Conservation (phyloP, 2,797 vertebrate species). For the Microchirus variegatus region DNA sequence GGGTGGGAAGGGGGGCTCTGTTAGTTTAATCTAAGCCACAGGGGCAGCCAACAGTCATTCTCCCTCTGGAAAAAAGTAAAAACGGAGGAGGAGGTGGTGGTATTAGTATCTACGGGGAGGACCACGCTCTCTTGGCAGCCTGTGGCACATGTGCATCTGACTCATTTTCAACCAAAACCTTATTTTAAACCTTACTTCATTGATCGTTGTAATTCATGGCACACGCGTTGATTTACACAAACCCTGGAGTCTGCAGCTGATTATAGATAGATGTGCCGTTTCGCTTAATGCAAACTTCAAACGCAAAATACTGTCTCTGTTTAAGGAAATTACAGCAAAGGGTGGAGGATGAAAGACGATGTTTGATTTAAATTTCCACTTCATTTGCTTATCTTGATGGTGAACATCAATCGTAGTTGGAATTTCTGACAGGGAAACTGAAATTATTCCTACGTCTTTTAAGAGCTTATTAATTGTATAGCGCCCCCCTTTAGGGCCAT, state of each 20-base stretch:
- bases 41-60: slow-evolving; percentile 73
- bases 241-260: slow-evolving; percentile 40
- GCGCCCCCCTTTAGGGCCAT: too few species aligned
- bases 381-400: slow-evolving; percentile 44
- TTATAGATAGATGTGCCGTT: slow-evolving; percentile 41
- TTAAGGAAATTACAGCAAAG: slow-evolving; percentile 17
- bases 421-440: too few species aligned
- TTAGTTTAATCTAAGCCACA: slow-evolving; percentile 74
- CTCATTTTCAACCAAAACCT: slow-evolving; percentile 33
- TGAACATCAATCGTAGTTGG: slow-evolving; percentile 20
- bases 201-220: slow-evolving; percentile 48
- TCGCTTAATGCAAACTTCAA: slow-evolving; percentile 26
- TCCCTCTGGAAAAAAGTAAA: slow-evolving; percentile 67
- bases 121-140: slow-evolving; percentile 30
- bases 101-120: slow-evolving; percentile 29
- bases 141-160: slow-evolving; percentile 16
- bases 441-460: too few species aligned
- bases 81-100: slow-evolving; percentile 37
- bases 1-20: slow-evolving; percentile 48
- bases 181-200: slow-evolving; percentile 34
- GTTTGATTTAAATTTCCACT: slow-evolving; percentile 24
- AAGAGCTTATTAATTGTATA: too few species aligned
- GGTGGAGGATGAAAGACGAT: slow-evolving; percentile 20
- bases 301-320: slow-evolving; percentile 20
- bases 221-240: slow-evolving; percentile 42